These are phyloP conservation scores for Platichthys stellatus DNA, from an alignment of 2,113 vertebrate species.

Conservation along the genomic window DNA sequence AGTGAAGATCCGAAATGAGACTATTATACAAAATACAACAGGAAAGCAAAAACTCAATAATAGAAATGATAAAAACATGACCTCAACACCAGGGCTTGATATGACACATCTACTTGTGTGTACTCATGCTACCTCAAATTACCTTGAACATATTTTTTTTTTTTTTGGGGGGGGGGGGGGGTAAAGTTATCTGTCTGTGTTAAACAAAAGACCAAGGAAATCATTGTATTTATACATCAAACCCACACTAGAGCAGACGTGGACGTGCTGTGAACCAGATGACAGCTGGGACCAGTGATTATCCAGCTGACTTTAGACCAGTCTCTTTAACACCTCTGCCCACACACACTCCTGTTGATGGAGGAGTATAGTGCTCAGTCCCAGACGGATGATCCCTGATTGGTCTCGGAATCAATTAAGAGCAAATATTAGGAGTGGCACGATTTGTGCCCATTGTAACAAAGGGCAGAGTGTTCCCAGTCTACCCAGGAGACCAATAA, in stretches of 20 bases:
- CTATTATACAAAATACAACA: too few species aligned
- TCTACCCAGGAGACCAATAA: slow-evolving; percentile 38
- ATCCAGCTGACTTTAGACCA: slow-evolving; percentile 22
- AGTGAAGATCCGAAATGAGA: too few species aligned
- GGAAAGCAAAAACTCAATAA: too few species aligned
- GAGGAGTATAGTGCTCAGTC: neutral
- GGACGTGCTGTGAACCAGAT: neutral
- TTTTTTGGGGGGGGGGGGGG: too few species aligned
- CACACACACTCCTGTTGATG: slow-evolving; percentile 1
- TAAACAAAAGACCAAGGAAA: neutral
- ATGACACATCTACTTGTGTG: too few species aligned
- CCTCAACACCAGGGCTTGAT: too few species aligned
- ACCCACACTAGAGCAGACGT: neutral
- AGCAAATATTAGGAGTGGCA: slow-evolving; percentile 4
- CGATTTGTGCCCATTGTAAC: slow-evolving; percentile 22
- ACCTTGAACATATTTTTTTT: too few species aligned
- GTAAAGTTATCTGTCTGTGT: too few species aligned
- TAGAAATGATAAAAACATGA: too few species aligned
- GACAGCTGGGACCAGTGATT: slow-evolving; percentile 13
- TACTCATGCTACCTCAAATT: too few species aligned
- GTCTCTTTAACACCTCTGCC: slow-evolving; percentile 23
- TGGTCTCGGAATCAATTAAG: slow-evolving; percentile 36
- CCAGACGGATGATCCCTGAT: slow-evolving; percentile 33
- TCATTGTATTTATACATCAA: neutral
- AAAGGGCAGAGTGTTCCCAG: slow-evolving; percentile 35